These are phyloP conservation scores for Aurelia sp. DNA, from an alignment of 30 jellyfish, hydroid and myxozoan genomes.

Conservation along the genomic window DNA sequence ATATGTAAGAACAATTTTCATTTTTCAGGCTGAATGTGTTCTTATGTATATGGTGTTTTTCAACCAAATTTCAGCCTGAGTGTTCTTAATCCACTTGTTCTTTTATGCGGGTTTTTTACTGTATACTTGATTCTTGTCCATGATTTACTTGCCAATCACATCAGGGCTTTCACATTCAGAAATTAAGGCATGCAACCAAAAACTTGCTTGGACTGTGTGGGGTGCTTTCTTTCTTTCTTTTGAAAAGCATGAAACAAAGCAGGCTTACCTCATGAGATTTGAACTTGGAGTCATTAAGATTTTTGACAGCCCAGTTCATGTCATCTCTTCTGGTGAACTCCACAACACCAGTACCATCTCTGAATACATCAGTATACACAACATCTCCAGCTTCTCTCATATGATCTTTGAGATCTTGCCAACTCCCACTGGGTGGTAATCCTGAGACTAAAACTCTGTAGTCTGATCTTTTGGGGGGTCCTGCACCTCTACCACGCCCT, in stretches of 20 bases:
- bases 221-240: not conserved
- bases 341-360: conserved; percentile 97
- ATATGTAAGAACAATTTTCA: too few species aligned
- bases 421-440: conserved; percentile 97
- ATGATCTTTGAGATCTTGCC: conserved; percentile 99
- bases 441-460: conserved; percentile 92
- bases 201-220: too few species aligned
- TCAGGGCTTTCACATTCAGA: too few species aligned
- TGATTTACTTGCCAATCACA: too few species aligned
- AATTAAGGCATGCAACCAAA: too few species aligned
- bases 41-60: too few species aligned
- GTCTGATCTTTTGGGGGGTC: conserved; percentile 97
- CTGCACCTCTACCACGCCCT: conserved; percentile 85
- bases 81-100: too few species aligned
- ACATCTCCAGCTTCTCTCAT: conserved; percentile 99
- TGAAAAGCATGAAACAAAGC: not conserved
- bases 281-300: conserved; percentile 89
- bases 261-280: conserved; percentile 93
- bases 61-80: too few species aligned
- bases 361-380: conserved; percentile 86
- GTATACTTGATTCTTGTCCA: too few species aligned
- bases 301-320: conserved; percentile 97
- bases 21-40: too few species aligned
- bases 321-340: conserved; percentile 90
- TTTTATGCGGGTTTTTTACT: too few species aligned